Conservation (phyloP, 2,113 vertebrate species). For the Centrocercus urophasianus region DNA sequence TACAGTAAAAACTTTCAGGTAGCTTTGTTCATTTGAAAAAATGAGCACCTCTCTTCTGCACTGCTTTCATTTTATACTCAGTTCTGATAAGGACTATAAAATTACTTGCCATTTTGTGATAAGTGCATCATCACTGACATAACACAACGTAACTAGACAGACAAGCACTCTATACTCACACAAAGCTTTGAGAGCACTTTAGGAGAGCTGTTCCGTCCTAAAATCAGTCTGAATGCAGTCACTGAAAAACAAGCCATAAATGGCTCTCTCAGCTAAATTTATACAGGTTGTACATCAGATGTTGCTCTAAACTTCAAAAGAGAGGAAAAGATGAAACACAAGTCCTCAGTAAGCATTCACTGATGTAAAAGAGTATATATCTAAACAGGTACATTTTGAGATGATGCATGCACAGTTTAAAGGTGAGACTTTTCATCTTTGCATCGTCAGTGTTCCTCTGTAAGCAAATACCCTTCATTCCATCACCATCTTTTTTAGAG, state of each 20-base stretch:
- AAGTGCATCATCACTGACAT: neutral
- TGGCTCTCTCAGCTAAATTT: neutral
- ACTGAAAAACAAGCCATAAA: neutral
- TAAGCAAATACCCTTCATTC: neutral
- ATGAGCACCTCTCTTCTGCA: neutral
- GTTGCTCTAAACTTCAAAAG: neutral
- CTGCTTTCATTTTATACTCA: neutral
- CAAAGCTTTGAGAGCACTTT: neutral
- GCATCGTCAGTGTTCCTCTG: neutral
- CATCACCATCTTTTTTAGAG: neutral
- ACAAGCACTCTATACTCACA: neutral
- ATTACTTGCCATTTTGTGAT: neutral
- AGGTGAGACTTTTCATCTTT: neutral
- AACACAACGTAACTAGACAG: neutral
- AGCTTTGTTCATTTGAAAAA: neutral
- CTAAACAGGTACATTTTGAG: neutral
- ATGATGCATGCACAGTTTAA: neutral
- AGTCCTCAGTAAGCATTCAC: neutral
- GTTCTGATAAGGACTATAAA: neutral
- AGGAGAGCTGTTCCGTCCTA: neutral
- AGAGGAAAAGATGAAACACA: neutral
- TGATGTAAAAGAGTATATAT: neutral
- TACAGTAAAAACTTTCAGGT: neutral
- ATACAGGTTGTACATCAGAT: neutral
- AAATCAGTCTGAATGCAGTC: neutral